Percentiles rank a stretch among this genome's conserved stretches.
These are phyloP conservation scores for Haliclona indistincta DNA, from an alignment of 37 sponge, comb jelly and placozoan genomes.

Conservation along the genomic window DNA sequence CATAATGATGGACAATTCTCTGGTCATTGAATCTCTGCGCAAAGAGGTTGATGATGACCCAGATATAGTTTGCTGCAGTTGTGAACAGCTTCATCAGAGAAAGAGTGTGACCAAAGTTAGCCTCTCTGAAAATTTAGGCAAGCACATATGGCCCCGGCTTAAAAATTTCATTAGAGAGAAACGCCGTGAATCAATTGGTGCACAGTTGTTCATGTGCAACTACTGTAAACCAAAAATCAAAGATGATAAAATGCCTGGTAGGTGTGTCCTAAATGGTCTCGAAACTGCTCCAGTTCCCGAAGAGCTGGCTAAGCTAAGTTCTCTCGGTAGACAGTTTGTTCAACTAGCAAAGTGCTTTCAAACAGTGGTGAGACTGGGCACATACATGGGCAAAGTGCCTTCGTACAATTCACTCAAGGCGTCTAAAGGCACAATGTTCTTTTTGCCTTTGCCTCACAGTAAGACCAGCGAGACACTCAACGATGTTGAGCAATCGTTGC, in stretches of 20 bases:
- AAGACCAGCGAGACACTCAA: slow-evolving; percentile 53
- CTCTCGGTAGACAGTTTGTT: slow-evolving; percentile 49
- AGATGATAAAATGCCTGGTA: slow-evolving; percentile 36
- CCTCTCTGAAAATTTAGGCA: slow-evolving; percentile 7
- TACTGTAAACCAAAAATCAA: slow-evolving; percentile 44
- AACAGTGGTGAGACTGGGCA: slow-evolving; percentile 54
- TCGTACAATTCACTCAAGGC: slow-evolving; percentile 27
- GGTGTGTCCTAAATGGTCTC: slow-evolving; percentile 69
- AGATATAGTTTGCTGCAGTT: slow-evolving; percentile 44
- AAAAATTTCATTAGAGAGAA: slow-evolving; percentile 19
- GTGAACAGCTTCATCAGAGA: slow-evolving; percentile 37
- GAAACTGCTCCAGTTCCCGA: slow-evolving; percentile 35
- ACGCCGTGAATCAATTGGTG: neutral
- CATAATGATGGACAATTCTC: too few relatives aligned
- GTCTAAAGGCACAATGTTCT: slow-evolving; percentile 31
- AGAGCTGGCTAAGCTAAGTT: slow-evolving; percentile 38
- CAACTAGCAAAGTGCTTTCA: slow-evolving; percentile 63
- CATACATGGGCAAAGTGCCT: slow-evolving; percentile 56
- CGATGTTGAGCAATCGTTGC: neutral
- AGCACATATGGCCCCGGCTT: slow-evolving; percentile 30
- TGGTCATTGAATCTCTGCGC: too few relatives aligned
- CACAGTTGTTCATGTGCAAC: slow-evolving; percentile 37
- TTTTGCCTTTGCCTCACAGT: slow-evolving; percentile 43
- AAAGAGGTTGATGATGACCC: slow-evolving; percentile 24
- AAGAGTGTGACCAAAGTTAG: slow-evolving; percentile 18